Evolutionary conservation across 1,140 invertebrate species (phyloP), one percentile per base, ranked within the genome.

Genomic region (Caerostris darwini): DNA sequence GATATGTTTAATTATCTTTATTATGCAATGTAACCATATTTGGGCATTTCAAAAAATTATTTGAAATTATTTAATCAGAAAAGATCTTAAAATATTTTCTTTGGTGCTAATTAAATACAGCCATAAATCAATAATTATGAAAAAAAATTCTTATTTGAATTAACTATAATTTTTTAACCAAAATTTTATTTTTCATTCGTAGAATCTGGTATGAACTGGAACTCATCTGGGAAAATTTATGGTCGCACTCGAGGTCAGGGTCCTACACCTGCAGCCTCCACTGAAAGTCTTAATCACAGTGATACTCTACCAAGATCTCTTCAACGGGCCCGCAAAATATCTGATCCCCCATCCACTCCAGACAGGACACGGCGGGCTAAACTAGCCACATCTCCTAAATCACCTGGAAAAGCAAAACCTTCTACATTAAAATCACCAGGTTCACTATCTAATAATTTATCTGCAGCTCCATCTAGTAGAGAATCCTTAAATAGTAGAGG

Each of bases 341-440:
- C 85, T 57, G 91, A 94, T 56, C 90, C 94, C 3, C 91, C 94
- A 77, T 57, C 94, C 3, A 94, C 90, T 53, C 87, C 93, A 82
- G 94, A 94, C n/a, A 93, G 92, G 34, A 94, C 86, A 3, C 8
- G 90, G 17, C 69, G 90, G 19, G 53, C 67, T 10, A 92, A 90
- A 56, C n/a, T 92, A 7, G 91, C 92, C 14, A 69, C 94, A 14
- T 89, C 90, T 64, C 94, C 90, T 6, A 94, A 94, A 82, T 94
- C 93, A 5, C 87, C 93, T 57, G 88, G 19, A 34, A 94, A 94
- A 94, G 57, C 71, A 0, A 94, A 89, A 5, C 71, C 82, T 14
- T 90, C 93, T 4, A 94, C 93, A 58, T 50, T 94, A 19, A 94
- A 94, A 69, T 94, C 93, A 17, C 87, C 93, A 34, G 93, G 93